Base-by-base conservation (phyloP, 2,797 vertebrate genomes). In the Smutsia temminckii region DNA sequence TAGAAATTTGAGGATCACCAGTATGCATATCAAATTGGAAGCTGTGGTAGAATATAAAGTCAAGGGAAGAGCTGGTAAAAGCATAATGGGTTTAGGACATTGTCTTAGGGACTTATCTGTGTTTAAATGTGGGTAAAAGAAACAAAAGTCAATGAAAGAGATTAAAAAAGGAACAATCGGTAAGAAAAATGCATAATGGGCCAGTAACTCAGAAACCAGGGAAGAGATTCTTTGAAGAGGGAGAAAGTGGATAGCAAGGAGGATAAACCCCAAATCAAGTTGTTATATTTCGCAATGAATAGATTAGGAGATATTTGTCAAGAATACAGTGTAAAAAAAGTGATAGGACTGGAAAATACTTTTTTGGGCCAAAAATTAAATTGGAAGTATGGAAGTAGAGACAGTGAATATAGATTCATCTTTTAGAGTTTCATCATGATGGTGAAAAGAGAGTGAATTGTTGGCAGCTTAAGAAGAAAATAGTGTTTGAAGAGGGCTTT, bases 401-500 rank as follows among this genome's bases (percentile, higher is more conserved):
- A 79, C 34, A 78, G 10, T 83, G 46, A 57, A 2, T 34, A 18
- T 64, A 40, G 40, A 64, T 69, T 88, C 69, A 25, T 87, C 49
- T 69, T 91, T 83, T 68, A 93, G 61, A 81, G 17, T 89, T 93
- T 93, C 32, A 3, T 79, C 83, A 81, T 78, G 21, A 49, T 53
- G 23, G 17, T 13, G 51, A 93, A 27, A 59, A 93, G 16, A 85
- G 42, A 91, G 32, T 79, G 37, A 86, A 46, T 46, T 11, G n/a
- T 40, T 59, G 66, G 25, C 16, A 64, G 14, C 46, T 87, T 84
- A 89, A 71, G 59, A 80, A 93, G 79, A 83, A 75, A 74, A 16
- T 32, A 55, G 53, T 92, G 46, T 88, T 51, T 87, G 84, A 87
- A 6, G n/a, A 95, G 37, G n/a, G 17, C 49, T 81, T 64, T 96